Base-by-base conservation (phyloP, 2,113 vertebrate genomes). In the Neomonachus schauinslandi region DNA sequence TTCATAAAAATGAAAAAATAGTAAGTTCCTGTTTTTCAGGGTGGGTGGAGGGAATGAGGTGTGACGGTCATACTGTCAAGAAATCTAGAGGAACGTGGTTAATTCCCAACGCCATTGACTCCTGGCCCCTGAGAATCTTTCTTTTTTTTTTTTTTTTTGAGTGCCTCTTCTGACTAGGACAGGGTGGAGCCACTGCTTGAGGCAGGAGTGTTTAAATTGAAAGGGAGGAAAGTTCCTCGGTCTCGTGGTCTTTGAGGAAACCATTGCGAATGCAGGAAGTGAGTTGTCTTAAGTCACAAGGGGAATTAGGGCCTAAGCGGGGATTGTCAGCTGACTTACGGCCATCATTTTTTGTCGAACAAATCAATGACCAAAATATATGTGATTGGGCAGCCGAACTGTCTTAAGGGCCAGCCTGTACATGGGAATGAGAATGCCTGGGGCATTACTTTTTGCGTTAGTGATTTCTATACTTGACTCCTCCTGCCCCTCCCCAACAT, bases 401-500 rank as follows among this genome's bases (percentile, higher is more conserved):
- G 13, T 57, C 18, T 26, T 4, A n/a, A 33, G 26, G 39, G 22
- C 57, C 28, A 19, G 10, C 49, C 1, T 28, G 46, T 28, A 16
- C 5, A 1, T 9, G 49, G 72, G 65, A 53, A 13, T 16, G 36
- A 61, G 74, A 28, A 28, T 74, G 46, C 39, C 57, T 92, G 21
- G 5, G 49, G 12, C 67, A 42, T 91, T 80, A 46, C 46, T 80
- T 10, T 67, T 33, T 21, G 2, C 19, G 14, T 26, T 77, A 61
- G 22, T 74, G 49, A 57, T 69, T 11, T 65, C 57, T 33, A n/a
- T 33, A 24, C 33, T 16, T 24, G 33, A 72, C 13, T n/a, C 4
- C 51, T 18, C 14, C 0, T 1, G 1, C 11, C 5, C 22, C 7
- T 16, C 13, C 85, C 33, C 77, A 26, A 7, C 33, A 15, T 13